Conservation (phyloP, 2,113 vertebrate genomes). For the Mobula hypostoma region DNA sequence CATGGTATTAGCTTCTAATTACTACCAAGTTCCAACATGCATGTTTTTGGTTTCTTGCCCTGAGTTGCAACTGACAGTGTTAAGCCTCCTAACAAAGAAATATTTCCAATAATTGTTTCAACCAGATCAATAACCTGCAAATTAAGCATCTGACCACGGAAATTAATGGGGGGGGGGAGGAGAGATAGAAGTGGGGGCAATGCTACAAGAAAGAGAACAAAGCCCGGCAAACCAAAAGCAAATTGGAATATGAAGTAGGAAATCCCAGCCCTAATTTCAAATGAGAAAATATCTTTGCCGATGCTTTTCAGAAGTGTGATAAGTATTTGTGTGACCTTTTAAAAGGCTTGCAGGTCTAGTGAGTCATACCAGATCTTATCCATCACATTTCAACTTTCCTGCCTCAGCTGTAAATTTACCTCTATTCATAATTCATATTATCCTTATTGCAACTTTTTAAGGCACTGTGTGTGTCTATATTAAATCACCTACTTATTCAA, state of each 20-base stretch:
- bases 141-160: not conserved
- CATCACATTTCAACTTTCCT: not conserved
- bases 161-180: no score
- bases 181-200: not conserved
- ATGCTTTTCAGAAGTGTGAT: not conserved
- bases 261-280: not conserved
- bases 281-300: not conserved
- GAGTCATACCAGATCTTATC: not conserved
- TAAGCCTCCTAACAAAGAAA: not conserved
- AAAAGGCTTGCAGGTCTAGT: not conserved
- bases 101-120: not conserved
- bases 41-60: not conserved
- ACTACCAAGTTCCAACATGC: not conserved
- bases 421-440: not conserved
- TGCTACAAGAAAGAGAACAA: not conserved
- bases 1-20: not conserved
- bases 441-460: not conserved
- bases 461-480: not conserved
- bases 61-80: not conserved
- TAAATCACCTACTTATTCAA: not conserved
- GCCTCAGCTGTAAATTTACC: not conserved
- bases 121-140: not conserved
- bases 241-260: not conserved
- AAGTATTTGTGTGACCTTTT: not conserved
- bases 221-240: not conserved